These are phyloP conservation scores for Hydroisotoma schaefferi DNA, from an alignment of 2,888 invertebrate species.

Conservation along the genomic window DNA sequence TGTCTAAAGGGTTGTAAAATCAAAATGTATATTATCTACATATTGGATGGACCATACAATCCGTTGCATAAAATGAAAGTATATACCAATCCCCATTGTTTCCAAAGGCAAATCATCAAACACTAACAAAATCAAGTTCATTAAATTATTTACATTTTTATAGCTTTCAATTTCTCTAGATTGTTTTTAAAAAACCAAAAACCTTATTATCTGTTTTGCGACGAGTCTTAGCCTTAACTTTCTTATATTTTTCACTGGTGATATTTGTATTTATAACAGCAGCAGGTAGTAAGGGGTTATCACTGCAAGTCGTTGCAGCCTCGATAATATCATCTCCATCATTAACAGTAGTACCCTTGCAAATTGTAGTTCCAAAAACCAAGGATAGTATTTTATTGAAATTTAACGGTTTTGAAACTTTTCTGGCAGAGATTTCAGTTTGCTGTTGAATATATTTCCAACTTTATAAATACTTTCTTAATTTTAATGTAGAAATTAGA, in stretches of 20 bases:
- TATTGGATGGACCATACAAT: background rate
- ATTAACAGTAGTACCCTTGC: no score
- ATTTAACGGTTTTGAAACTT: no score
- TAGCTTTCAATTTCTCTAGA: background rate
- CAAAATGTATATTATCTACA: background rate
- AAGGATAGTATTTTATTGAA: background rate
- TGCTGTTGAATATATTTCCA: no score
- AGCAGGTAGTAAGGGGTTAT: no score
- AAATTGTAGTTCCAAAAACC: background rate
- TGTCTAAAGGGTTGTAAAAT: background rate
- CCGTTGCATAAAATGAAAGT: background rate
- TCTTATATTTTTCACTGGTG: background rate
- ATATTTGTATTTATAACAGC: background rate
- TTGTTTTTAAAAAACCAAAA: background rate
- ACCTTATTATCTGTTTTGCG: background rate
- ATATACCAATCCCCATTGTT: slow-evolving; percentile 10
- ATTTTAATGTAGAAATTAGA: no score
- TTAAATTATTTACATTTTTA: background rate
- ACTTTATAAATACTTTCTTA: no score
- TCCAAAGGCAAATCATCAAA: slow-evolving; percentile 17
- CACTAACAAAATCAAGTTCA: slow-evolving; percentile 1
- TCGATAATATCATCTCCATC: no score
- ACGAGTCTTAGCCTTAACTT: background rate
- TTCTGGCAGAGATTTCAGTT: no score
- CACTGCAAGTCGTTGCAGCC: no score